Conservation (phyloP, 2,113 vertebrate species). For the Pelobates fuscus region DNA sequence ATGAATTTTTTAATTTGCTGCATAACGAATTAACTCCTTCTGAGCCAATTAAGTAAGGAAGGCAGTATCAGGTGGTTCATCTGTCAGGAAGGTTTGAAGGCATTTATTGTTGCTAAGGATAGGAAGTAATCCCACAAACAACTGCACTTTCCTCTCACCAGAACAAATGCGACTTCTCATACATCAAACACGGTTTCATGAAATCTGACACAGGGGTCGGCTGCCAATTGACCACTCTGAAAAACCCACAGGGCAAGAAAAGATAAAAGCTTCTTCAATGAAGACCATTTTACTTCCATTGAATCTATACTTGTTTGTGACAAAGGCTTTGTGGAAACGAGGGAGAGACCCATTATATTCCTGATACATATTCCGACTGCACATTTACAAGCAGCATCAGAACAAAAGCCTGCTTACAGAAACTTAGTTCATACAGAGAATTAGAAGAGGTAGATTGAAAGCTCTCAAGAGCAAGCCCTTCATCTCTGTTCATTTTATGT, state of each 20-base stretch:
- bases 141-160: conserved; percentile 60
- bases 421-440: neutral
- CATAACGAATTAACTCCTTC: conserved; percentile 96
- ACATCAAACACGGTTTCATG: too few species aligned
- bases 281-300: conserved; percentile 52
- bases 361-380: neutral
- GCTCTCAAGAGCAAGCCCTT: neutral
- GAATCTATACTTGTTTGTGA: conserved; percentile 48
- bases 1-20: conserved; percentile 98
- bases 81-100: conserved; percentile 57
- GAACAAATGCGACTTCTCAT: conserved; percentile 38
- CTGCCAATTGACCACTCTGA: conserved; percentile 58
- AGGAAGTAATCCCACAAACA: conserved; percentile 43
- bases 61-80: conserved; percentile 50
- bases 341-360: neutral
- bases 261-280: conserved; percentile 54
- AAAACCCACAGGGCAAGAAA: conserved; percentile 50
- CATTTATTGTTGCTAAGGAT: conserved; percentile 43
- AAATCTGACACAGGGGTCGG: conserved; percentile 4
- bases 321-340: conserved; percentile 14
- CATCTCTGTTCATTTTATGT: too few species aligned
- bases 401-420: neutral
- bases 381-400: conserved; percentile 5
- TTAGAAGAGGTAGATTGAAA: neutral
- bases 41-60: conserved; percentile 76